A percentile compares a stretch with the other conserved stretches of the same genome.
phyloP scores from a whole-genome alignment of 2,888 invertebrate species.

The Rotaria sp. region DNA sequence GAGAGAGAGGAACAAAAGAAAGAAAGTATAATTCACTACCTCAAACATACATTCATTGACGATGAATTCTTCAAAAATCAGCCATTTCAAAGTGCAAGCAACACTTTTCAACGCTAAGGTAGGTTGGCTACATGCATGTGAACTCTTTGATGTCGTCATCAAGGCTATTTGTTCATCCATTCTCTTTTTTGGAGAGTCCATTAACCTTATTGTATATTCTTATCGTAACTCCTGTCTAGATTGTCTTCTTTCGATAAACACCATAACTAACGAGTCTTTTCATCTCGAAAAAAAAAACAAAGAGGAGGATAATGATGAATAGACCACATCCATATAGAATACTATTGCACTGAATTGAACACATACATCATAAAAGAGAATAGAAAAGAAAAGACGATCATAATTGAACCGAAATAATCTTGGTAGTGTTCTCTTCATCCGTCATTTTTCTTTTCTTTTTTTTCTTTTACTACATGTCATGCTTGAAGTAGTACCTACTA shows the following conservation, averaged over 20 bases:
- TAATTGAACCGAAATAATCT: background rate
- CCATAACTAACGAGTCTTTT: background rate
- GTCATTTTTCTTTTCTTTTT: background rate
- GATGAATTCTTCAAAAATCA: background rate
- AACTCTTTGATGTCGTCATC: background rate
- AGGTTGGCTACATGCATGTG: background rate
- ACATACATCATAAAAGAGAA: background rate
- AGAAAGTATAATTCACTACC: slow-evolving; percentile 1
- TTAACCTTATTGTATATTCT: background rate
- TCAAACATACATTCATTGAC: background rate
- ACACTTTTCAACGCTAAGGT: background rate
- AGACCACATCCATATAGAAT: background rate
- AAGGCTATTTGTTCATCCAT: background rate
- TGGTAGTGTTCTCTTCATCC: background rate
- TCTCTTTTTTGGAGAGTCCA: background rate
- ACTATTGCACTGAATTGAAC: background rate
- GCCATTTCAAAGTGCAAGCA: background rate
- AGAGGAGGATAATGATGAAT: background rate
- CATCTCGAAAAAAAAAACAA: background rate
- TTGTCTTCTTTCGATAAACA: background rate
- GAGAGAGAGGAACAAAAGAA: background rate
- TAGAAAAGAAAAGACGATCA: background rate
- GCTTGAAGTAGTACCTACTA: background rate
- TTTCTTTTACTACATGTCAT: background rate
- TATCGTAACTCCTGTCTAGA: background rate